Conservation (phyloP, 2,888 invertebrate species). For the Volucella inflata region DNA sequence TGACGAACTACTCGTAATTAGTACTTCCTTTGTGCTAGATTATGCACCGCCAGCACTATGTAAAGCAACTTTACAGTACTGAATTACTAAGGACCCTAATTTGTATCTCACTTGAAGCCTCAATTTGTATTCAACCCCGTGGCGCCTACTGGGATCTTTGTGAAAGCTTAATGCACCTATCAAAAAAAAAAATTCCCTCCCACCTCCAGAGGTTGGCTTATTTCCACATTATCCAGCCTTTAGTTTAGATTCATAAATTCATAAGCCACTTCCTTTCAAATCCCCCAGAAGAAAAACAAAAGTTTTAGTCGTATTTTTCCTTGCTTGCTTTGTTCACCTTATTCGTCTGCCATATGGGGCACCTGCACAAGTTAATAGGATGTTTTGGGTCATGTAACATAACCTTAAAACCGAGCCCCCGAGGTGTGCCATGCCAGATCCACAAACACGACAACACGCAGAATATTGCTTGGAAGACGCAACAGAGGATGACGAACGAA, state of each 20-base stretch:
- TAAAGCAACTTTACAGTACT: background rate
- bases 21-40: too few species aligned
- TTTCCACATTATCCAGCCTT: background rate
- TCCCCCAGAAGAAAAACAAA: slow-evolving; percentile 29
- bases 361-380: slow-evolving; percentile 27
- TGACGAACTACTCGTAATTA: too few species aligned
- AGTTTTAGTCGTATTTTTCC: background rate
- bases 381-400: slow-evolving; percentile 22
- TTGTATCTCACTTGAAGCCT: background rate
- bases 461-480: too few species aligned
- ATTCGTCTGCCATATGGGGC: background rate
- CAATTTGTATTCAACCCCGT: background rate
- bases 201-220: background rate
- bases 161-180: slow-evolving; percentile 10
- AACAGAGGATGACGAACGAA: slow-evolving; percentile 16
- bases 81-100: background rate
- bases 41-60: background rate
- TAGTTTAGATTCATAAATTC: slow-evolving; percentile 35
- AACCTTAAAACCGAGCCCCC: slow-evolving; percentile 38
- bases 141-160: background rate
- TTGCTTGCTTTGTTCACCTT: background rate
- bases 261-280: slow-evolving; percentile 23
- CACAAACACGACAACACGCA: background rate
- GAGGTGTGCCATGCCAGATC: background rate
- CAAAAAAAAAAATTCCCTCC: slow-evolving; percentile 17